Conservation (phyloP, 2,113 vertebrate genomes). For the Leptocoma aspasia region DNA sequence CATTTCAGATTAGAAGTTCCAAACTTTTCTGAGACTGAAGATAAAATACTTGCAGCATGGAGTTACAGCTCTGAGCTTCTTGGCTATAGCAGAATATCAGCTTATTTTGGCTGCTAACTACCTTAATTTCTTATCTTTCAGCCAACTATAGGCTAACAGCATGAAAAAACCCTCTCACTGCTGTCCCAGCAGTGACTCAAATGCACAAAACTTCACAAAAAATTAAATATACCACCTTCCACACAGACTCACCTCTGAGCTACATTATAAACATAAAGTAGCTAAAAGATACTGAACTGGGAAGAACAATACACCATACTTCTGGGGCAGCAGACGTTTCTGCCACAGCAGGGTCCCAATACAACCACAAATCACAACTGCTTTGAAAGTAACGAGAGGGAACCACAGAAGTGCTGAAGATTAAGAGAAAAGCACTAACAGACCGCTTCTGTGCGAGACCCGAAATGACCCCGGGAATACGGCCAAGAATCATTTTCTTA, state of each 20-base stretch:
- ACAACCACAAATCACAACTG: not conserved
- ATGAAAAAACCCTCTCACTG: not conserved
- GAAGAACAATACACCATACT: not conserved
- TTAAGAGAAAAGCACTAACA: slow-evolving; percentile 22
- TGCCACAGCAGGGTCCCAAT: not conserved
- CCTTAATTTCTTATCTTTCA: not conserved
- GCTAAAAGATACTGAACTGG: not conserved
- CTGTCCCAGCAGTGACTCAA: slow-evolving; percentile 24
- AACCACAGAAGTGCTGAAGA: not conserved
- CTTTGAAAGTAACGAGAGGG: not conserved
- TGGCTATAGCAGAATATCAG: not conserved
- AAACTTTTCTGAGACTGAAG: not conserved
- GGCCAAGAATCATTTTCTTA: slow-evolving; percentile 39
- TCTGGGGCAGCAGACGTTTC: not conserved
- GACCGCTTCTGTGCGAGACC: not conserved
- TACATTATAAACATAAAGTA: not conserved
- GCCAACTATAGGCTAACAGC: not conserved
- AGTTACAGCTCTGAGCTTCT: not conserved
- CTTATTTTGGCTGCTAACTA: slow-evolving; percentile 15
- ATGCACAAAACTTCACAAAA: not conserved
- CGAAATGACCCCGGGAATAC: slow-evolving; percentile 15
- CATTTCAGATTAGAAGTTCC: not conserved
- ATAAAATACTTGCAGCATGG: not conserved
- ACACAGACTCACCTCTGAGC: not conserved
- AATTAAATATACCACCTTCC: not conserved